Evolutionary conservation across 2,113 vertebrate species (phyloP), one percentile per base, ranked within the genome.

Genomic region (Tupaia tana): DNA sequence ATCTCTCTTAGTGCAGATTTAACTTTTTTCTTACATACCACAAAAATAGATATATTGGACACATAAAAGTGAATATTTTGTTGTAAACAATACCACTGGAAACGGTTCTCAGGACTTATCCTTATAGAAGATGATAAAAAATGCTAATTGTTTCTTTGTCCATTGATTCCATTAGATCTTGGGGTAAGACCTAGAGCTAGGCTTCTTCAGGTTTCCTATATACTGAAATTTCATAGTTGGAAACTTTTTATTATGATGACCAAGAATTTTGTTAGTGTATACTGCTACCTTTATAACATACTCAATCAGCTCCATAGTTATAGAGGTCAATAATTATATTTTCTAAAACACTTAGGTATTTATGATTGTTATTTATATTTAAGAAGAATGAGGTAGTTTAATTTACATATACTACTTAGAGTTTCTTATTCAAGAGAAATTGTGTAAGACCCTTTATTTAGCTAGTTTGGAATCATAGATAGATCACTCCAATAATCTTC

Each of bases 291-390:
- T 15, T 61, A 20, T 63, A 67, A 54, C 15, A 73, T 6, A 59
- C 24, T 77, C 66, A n/a, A 61, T 70, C 22, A 86, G 58, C 18
- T 93, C 22, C 73, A 27, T 66, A 73, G 34, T 31, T 66, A 3
- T 79, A 87, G 18, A 93, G n/a, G 0, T 86, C 25, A 81, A 86
- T 74, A 19, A 69, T 56, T 81, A 80, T 54, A 59, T 13, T 34
- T 78, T 90, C 52, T 19, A 70, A 83, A 86, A 75, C 20, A 7
- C 11, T 24, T 70, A 87, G n/a, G 56, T 25, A 91, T 61, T 61
- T 89, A 4, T 73, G 16, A 63, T 86, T 4, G 67, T 84, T 85
- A n/a, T 66, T 84, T 67, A 84, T 86, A 83, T 85, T 93, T 79
- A 63, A 43, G 6, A 78, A 74, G 16, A 90, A 75, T 66, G 6